Evolutionary conservation across 2,113 vertebrate species (phyloP).

Genomic region (Zosterops hypoxanthus): DNA sequence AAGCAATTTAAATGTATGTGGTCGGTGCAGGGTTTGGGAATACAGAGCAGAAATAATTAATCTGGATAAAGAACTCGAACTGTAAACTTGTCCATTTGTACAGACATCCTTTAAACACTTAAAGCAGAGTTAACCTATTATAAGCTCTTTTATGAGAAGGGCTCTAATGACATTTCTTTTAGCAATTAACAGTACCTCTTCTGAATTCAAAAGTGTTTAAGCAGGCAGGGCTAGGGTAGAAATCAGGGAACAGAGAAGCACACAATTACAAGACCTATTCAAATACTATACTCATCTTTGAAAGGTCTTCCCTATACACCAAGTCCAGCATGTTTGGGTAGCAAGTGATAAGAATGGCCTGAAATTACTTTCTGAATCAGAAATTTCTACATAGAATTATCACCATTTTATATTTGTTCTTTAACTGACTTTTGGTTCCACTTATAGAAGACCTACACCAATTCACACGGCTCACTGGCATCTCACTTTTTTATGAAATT

Average conservation of each 20-base stretch:
- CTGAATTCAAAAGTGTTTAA: neutral
- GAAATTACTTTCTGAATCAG: neutral
- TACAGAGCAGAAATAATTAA: neutral
- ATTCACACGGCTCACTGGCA: neutral
- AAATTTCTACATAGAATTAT: neutral
- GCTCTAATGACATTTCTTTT: neutral
- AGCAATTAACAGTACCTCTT: neutral
- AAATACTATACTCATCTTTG: neutral
- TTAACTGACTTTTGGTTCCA: neutral
- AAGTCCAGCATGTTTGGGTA: fast-evolving
- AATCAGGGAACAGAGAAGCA: neutral
- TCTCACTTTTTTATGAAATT: neutral
- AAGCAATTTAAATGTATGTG: neutral
- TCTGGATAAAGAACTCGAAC: neutral
- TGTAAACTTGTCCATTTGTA: neutral
- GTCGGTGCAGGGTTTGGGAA: neutral
- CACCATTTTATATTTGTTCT: neutral
- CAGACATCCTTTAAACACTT: neutral
- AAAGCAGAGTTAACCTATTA: neutral
- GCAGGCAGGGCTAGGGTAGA: neutral
- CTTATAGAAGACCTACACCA: neutral
- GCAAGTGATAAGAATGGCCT: neutral
- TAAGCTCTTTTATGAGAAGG: neutral
- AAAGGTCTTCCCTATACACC: neutral
- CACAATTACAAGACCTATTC: neutral